Base-by-base conservation (phyloP, 2,888 invertebrate genomes). In the Drosophila hawaiiensis region DNA sequence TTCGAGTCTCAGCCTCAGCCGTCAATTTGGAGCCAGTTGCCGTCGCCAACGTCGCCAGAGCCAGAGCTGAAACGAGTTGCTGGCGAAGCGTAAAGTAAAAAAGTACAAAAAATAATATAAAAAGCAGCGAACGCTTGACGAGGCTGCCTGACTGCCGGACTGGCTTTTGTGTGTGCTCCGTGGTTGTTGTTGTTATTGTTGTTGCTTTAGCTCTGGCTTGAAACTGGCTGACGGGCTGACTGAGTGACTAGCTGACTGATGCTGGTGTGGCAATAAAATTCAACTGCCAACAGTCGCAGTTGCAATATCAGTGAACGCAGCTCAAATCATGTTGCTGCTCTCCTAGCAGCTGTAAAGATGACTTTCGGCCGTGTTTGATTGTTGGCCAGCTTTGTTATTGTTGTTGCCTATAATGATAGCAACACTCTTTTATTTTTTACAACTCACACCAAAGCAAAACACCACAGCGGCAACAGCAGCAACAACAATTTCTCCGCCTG, bases 191-290 rank as follows among this genome's bases (percentile, higher is more conserved):
- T 29, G 29, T 29, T n/a, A n/a, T n/a, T 28, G 25, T 19, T 52
- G 41, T 49, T 67, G 47, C 31, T 50, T 39, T 37, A 19, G 65
- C 52, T 53, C n/a, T 53, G 29, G 31, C 74, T 76, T 66, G 33
- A 28, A 52, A 61, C 78, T 71, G 71, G 50, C 52, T 73, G 67
- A 25, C 54, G 39, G 58, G 33, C 59, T 39, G 54, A 39, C 63
- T 29, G 25, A 2, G 68, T 72, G 72, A 54, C 72, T 62, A 39
- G 54, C 53, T 68, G 67, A 68, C 64, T 85, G 84, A 61, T 76
- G 85, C 68, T 89, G 82, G 88, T 90, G 85, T 85, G 85, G 85
- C 85, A 85, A 85, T 85, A 85, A 85, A 85, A 85, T 70, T 80
- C 82, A 86, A 81, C 89, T 89, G 87, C 65, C 89, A 89, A 49